phyloP scores from a whole-genome alignment of 2,797 vertebrate species.

The Otus scops region DNA sequence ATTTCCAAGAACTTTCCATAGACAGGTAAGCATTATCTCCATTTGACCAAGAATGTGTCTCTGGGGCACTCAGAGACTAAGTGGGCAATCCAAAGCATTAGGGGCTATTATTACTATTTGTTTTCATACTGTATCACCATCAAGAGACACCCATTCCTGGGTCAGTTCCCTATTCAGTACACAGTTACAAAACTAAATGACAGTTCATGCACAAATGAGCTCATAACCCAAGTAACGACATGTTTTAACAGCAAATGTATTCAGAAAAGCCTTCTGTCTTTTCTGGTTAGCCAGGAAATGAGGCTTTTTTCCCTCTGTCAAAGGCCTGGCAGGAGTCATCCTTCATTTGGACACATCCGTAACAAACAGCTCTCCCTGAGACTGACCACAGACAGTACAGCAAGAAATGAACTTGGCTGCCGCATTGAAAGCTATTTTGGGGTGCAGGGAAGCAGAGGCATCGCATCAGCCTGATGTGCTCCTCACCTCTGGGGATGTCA shows the following conservation, averaged over 20 bases:
- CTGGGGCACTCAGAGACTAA: background rate
- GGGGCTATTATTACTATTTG: background rate
- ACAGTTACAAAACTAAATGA: background rate
- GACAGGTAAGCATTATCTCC: background rate
- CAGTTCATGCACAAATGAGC: background rate
- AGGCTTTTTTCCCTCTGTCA: constrained; percentile 8
- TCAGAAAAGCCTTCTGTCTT: constrained; percentile 4
- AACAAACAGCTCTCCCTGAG: constrained; percentile 14
- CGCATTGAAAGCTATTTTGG: background rate
- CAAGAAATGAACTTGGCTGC: background rate
- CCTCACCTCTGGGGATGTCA: background rate
- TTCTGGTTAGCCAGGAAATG: constrained; percentile 19
- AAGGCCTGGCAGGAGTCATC: constrained; percentile 18
- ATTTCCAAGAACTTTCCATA: background rate
- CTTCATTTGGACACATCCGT: background rate
- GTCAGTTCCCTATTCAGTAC: background rate
- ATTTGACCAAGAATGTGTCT: background rate
- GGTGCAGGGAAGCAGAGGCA: background rate
- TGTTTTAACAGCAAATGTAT: background rate
- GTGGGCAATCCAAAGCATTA: background rate
- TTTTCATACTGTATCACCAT: background rate
- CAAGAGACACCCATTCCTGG: background rate
- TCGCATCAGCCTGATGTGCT: background rate
- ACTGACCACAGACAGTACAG: background rate
- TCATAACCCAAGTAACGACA: background rate